Evolutionary conservation across 2,888 invertebrate genomes (phyloP).

Genomic region (Eupithecia abbreviata): DNA sequence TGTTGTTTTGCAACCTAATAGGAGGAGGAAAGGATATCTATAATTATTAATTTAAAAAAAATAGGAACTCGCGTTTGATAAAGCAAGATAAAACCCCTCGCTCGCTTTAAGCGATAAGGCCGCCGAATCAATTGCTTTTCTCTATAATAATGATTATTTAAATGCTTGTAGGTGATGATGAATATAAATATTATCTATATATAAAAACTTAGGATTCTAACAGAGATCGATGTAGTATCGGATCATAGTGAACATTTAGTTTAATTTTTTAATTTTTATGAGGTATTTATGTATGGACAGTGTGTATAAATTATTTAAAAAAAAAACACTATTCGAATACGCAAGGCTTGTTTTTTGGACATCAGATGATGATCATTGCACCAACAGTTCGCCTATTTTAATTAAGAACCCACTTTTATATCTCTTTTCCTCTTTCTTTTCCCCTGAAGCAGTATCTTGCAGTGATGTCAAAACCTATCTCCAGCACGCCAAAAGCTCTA

Average conservation of each 20-base stretch:
- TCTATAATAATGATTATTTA: too few species aligned
- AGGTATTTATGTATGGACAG: too few species aligned
- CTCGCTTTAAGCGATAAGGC: too few species aligned
- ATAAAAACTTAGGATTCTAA: neutral
- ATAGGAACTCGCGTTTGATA: neutral
- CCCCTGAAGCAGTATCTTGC: neutral
- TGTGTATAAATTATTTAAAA: too few species aligned
- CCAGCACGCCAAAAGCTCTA: constrained; percentile 36
- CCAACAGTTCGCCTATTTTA: neutral
- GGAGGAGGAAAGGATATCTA: neutral
- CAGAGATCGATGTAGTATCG: neutral
- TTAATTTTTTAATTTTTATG: too few species aligned
- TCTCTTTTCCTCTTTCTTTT: neutral
- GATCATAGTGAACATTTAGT: neutral
- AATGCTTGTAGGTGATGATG: too few species aligned
- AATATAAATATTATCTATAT: too few species aligned
- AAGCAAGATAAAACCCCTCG: neutral
- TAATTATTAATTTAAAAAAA: neutral
- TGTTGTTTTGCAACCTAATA: neutral
- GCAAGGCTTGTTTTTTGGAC: neutral
- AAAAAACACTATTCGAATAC: neutral
- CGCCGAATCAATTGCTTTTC: too few species aligned
- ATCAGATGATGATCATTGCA: too few species aligned
- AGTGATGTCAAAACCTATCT: constrained; percentile 21
- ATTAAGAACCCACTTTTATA: neutral